Conservation (phyloP, 30 jellyfish, hydroid and myxozoan genomes). For the Cassiopea xamachana region DNA sequence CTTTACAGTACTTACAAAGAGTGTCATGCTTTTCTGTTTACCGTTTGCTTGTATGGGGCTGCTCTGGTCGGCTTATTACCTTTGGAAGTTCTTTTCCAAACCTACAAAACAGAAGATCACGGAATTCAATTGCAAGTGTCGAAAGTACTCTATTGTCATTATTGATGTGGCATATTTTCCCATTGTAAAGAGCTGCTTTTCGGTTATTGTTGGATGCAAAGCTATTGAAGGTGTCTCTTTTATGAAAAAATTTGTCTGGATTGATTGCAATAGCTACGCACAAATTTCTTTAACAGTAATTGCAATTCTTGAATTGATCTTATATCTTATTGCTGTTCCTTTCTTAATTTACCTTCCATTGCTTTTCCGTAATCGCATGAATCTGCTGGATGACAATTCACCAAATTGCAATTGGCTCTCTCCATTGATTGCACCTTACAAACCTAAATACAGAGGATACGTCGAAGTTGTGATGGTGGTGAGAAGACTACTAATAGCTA, state of each 20-base stretch:
- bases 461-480: conserved; percentile 37
- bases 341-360: conserved; percentile 40
- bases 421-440: conserved; percentile 32
- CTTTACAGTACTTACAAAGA: too few species aligned
- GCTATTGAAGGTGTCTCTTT: conserved; percentile 27
- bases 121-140: too few species aligned
- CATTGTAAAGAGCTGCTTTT: too few species aligned
- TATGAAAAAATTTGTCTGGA: conserved; percentile 45
- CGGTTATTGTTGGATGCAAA: conserved; percentile 38
- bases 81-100: too few species aligned
- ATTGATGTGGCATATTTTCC: neutral
- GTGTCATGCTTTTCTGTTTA: too few species aligned
- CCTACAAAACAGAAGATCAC: too few species aligned
- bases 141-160: too few species aligned
- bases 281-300: conserved; percentile 9
- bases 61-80: too few species aligned
- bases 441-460: conserved; percentile 16
- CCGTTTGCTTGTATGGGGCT: too few species aligned
- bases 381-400: conserved; percentile 11
- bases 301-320: conserved; percentile 21
- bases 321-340: conserved; percentile 57
- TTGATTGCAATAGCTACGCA: conserved; percentile 16
- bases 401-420: conserved; percentile 42
- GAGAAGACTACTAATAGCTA: conserved; percentile 45
- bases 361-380: conserved; percentile 18